Evolutionary conservation across 2,888 invertebrate species (phyloP).

Genomic region (Trypoxylon attenuatum): DNA sequence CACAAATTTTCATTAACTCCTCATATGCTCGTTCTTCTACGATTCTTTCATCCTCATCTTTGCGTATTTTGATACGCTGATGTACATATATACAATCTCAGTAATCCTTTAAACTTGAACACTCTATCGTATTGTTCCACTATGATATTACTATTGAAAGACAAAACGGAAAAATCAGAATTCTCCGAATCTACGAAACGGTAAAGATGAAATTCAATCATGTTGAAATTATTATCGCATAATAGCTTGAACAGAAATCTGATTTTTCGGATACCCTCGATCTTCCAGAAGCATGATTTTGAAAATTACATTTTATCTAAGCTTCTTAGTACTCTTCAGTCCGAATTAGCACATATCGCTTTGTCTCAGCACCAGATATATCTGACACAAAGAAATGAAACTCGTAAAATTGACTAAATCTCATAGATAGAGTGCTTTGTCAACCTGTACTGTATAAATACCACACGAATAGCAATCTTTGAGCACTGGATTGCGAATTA

Average conservation of each 20-base stretch:
- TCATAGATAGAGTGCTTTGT: background rate
- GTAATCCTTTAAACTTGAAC: background rate
- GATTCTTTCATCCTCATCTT: slow-evolving; percentile 10
- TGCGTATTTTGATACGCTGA: background rate
- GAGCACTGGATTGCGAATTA: background rate
- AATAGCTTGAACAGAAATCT: background rate
- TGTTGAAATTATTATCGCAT: too few species aligned
- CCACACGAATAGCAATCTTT: background rate
- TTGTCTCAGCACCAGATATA: background rate
- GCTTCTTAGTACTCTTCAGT: background rate
- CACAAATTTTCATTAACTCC: too few species aligned
- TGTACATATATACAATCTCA: slow-evolving; percentile 1
- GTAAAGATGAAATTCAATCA: background rate
- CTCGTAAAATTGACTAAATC: background rate
- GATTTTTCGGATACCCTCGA: background rate
- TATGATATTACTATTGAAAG: too few species aligned
- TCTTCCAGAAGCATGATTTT: background rate
- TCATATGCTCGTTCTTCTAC: slow-evolving; percentile 18
- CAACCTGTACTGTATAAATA: too few species aligned
- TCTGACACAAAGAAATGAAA: background rate
- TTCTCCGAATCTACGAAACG: too few species aligned
- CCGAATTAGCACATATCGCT: background rate
- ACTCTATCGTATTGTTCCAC: background rate
- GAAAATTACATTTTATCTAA: background rate
- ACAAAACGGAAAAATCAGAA: too few species aligned